phyloP scores from a whole-genome alignment of 2,888 invertebrate genomes.

The Tiliacea aurago region DNA sequence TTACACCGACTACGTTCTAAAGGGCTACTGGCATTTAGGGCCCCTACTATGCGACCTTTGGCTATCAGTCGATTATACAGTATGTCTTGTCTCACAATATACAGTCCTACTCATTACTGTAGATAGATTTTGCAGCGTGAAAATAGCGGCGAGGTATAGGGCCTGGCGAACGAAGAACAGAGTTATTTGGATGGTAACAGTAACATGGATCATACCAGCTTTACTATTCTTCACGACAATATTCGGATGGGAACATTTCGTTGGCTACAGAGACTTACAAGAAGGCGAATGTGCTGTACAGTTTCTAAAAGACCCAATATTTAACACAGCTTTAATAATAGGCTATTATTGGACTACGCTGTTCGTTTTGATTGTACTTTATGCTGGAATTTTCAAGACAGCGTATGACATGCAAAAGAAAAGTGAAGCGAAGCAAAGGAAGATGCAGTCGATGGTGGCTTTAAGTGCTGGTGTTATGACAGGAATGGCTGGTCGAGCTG shows the following conservation, averaged over 20 bases:
- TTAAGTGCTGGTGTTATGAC: constrained; percentile 97
- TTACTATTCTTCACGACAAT: constrained; percentile 99
- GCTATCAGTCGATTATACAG: constrained; percentile 99
- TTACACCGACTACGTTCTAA: constrained; percentile 98
- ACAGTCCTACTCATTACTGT: constrained; percentile 99
- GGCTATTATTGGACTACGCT: constrained; percentile 99
- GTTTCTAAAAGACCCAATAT: constrained; percentile 98
- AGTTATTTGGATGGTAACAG: constrained; percentile 98
- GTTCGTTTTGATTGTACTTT: constrained; percentile 98
- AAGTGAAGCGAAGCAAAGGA: constrained; percentile 98
- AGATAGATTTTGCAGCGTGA: constrained; percentile 99
- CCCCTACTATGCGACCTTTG: constrained; percentile 99
- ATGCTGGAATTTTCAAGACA: constrained; percentile 99
- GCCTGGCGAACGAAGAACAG: constrained; percentile 98
- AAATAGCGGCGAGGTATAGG: constrained; percentile 98
- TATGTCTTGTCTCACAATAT: constrained; percentile 99
- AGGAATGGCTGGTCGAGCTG: constrained; percentile 96
- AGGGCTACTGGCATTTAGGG: constrained; percentile 99
- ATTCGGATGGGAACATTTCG: constrained; percentile 99
- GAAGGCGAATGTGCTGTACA: constrained; percentile 98
- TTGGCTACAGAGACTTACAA: constrained; percentile 96
- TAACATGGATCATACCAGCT: constrained; percentile 99
- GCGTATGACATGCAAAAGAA: constrained; percentile 99
- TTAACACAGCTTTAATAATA: constrained; percentile 99
- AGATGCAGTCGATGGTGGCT: constrained; percentile 98